Percentiles rank a stretch among this genome's conserved stretches.
Conservation (phyloP, 2,888 invertebrate genomes). For the Philaethria dido region DNA sequence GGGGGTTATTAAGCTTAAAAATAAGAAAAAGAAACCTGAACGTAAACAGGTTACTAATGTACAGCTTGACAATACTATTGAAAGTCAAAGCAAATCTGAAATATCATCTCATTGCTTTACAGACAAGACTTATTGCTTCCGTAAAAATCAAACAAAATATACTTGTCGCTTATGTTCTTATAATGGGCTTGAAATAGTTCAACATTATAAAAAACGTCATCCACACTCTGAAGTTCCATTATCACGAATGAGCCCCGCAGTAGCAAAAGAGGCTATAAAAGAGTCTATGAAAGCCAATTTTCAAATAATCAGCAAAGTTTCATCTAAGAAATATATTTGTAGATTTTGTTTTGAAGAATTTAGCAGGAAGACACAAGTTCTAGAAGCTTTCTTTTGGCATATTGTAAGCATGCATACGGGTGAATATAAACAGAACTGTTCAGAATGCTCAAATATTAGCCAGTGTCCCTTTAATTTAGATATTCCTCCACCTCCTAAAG, state of each 20-base stretch:
- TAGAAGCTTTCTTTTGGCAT: constrained; percentile 87
- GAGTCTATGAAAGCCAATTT: constrained; percentile 77
- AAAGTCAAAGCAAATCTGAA: constrained; percentile 32
- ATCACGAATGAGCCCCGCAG: constrained; percentile 81
- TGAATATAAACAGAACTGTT: constrained; percentile 88
- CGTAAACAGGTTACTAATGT: constrained; percentile 39
- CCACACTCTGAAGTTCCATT: constrained; percentile 86
- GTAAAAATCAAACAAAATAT: constrained; percentile 63
- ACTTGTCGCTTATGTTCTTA: constrained; percentile 86
- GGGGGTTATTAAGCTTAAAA: constrained; percentile 70
- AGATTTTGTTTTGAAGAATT: constrained; percentile 74
- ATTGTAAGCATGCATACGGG: constrained; percentile 89
- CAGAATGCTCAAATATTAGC: constrained; percentile 77
- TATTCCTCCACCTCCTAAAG: constrained; percentile 72
- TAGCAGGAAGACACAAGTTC: constrained; percentile 52
- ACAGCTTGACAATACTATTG: constrained; percentile 10
- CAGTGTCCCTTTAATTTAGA: constrained; percentile 64
- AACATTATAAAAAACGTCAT: constrained; percentile 87
- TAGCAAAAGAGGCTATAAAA: constrained; percentile 81
- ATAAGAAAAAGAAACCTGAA: constrained; percentile 62
- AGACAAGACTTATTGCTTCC: constrained; percentile 74
- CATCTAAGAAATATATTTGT: constrained; percentile 68
- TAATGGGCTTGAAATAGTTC: constrained; percentile 84
- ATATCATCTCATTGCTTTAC: constrained; percentile 64
- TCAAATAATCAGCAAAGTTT: constrained; percentile 61